Evolutionary conservation across 2,888 invertebrate genomes (phyloP), one percentile per base, ranked within the genome.

Genomic region (Lycocerus yunnanus): DNA sequence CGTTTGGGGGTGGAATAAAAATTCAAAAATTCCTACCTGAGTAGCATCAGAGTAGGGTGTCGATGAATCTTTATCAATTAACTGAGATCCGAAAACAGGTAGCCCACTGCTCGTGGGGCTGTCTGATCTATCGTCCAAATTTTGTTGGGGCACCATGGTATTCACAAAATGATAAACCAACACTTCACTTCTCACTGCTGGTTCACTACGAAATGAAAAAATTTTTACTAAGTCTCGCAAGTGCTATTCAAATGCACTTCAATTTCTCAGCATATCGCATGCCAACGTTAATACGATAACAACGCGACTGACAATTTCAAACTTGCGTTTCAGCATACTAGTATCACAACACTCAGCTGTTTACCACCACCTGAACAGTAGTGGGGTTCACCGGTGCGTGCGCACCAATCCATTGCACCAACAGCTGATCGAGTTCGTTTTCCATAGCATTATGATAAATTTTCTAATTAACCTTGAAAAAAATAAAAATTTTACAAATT

Each of bases 21-120:
- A n/a, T 61, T 14, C 13, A 60, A 16, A 61, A 58, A 66, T 63
- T 73, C 92, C 93, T 90, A 96, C 96, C 95, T 96, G 95, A 83
- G 98, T 99, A 78, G 98, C 98, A 91, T 99, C 98, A 85, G 97
- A 96, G 90, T 99, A 99, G 76, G 98, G 98, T 76, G 98, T 98
- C 71, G 93, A 90, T 27, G 97, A 97, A 87, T 95, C 94, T 88
- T 95, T 93, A 89, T 95, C 94, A 88, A 98, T 94, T 84, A 94
- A 91, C 87, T 95, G 94, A 73, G 97, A 97, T 82, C 97, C 97
- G 89, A 97, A 97, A 85, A 94, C 90, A 80, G 93, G 92, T 81
- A 90, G 88, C 83, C 91, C 91, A 86, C 90, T 91, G 84, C 90
- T 89, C 71, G 91, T 83, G n/a, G 85, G 85, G 78, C 84, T 85